Base-by-base conservation (phyloP, 2,888 invertebrate genomes). In the Altica lythri region DNA sequence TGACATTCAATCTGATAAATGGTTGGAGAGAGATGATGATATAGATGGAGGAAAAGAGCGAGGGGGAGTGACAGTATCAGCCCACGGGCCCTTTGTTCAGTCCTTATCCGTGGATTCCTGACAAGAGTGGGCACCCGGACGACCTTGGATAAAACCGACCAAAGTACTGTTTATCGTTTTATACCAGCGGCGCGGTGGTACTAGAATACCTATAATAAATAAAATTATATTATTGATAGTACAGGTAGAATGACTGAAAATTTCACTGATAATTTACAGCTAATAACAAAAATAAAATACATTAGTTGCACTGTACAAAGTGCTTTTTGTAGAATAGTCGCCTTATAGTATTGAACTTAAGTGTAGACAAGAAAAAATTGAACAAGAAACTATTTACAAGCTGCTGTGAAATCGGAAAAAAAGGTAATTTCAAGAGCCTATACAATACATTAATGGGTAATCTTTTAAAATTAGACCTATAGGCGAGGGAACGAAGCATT, bases 101-200 rank as follows among this genome's bases (percentile, higher is more conserved):
- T 27, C 19, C 48, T 43, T 52, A 50, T 50, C 57, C 51, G 61
- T 57, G 46, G 60, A 65, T 63, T 63, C 63, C 60, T 64, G 62
- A 62, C 61, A 57, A 58, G 62, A 62, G 66, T 63, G 63, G 61
- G 64, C 59, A 66, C 53, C 64, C 60, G 59, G 65, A 57, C 64
- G 66, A 60, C 66, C 66, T 66, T 66, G 66, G 61, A 63, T 60
- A 57, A 59, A 63, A 58, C 53, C 63, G 45, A 52, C 48, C 52
- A 55, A 53, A 57, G 46, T 47, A 45, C 42, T 45, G 19, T 43
- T 50, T 55, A 51, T 34, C 49, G 30, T 45, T 40, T 45, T 44
- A 55, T 45, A 47, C 40, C 55, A 46, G 50, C 46, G 55, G 55
- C 51, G 50, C 46, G 55, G 55, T 47, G 47, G 42, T 47, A 37